Percentiles rank a stretch among this genome's conserved stretches.
phyloP scores from a whole-genome alignment of 2,113 vertebrate species.

The Gadus chalcogrammus region DNA sequence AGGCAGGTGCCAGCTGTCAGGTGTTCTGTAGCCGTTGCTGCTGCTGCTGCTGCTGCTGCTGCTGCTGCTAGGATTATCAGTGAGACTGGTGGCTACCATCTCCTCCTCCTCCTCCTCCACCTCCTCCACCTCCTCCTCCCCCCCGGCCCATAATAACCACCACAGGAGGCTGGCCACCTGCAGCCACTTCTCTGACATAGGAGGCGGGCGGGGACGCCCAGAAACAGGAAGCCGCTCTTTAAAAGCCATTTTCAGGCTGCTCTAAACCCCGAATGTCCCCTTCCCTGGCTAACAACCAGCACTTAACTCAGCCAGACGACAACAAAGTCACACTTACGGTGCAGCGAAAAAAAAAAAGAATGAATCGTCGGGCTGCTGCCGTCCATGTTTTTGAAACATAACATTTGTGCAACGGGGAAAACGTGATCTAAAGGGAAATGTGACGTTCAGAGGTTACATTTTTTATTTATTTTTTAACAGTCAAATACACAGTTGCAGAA shows the following conservation, averaged over 20 bases:
- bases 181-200: constrained; percentile 45
- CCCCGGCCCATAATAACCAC: constrained; percentile 68
- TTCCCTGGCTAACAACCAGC: constrained; percentile 40
- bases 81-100: constrained; percentile 43
- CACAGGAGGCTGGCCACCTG: constrained; percentile 60
- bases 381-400: constrained; percentile 5
- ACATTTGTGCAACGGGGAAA: not conserved
- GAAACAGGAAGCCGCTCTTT: constrained; percentile 63
- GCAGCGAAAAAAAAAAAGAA: constrained; percentile 12
- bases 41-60: constrained; percentile 13
- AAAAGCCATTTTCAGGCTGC: constrained; percentile 52
- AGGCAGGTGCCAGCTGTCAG: constrained; percentile 75
- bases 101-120: constrained; percentile 5
- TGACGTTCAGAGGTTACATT: not conserved
- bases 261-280: constrained; percentile 54
- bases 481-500: too few relatives aligned
- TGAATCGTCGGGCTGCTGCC: not conserved
- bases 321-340: constrained; percentile 40
- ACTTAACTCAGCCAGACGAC: constrained; percentile 59
- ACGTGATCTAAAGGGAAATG: not conserved
- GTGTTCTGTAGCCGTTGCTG: constrained; percentile 44
- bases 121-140: constrained; percentile 16
- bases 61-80: constrained; percentile 54
- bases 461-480: too few relatives aligned
- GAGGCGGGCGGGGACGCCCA: constrained; percentile 16